Conservation (phyloP, 2,797 vertebrate species). For the Nyctalus aviator region DNA sequence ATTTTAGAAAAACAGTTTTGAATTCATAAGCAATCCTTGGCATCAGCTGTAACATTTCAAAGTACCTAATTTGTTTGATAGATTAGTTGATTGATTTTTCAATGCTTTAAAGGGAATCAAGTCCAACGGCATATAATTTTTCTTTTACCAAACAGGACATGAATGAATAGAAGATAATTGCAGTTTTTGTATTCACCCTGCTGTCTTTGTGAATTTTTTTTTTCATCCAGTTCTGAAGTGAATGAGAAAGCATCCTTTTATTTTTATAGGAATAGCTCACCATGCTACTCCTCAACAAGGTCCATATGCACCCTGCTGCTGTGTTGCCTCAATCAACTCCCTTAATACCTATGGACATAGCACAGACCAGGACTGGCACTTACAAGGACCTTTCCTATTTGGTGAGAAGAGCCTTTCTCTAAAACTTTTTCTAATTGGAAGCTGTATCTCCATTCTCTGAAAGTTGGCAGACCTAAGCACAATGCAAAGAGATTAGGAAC, state of each 20-base stretch:
- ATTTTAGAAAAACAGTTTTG: constrained; percentile 68
- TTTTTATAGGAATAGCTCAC: background rate
- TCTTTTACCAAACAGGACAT: constrained; percentile 78
- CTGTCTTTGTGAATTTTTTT: constrained; percentile 24
- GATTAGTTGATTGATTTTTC: constrained; percentile 80
- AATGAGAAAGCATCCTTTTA: constrained; percentile 38
- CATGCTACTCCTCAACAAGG: background rate
- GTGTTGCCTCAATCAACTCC: background rate
- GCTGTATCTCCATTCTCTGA: background rate
- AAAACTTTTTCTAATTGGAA: background rate
- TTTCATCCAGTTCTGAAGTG: background rate
- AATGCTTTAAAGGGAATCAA: constrained; percentile 80
- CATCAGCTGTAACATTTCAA: constrained; percentile 76
- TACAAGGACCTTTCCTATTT: background rate
- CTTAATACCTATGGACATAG: background rate
- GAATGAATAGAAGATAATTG: constrained; percentile 78
- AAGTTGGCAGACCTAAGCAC: background rate
- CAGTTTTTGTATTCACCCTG: constrained; percentile 70
- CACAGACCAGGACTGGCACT: background rate
- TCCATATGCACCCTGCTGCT: background rate
- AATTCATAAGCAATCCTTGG: constrained; percentile 81
- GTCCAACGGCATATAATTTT: constrained; percentile 77
- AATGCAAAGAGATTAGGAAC: constrained; percentile 4
- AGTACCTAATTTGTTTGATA: constrained; percentile 83
- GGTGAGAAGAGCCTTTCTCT: background rate